Percentiles rank a stretch among this genome's conserved stretches.
phyloP scores from a whole-genome alignment of 2,888 invertebrate genomes.

The Pristionchus entomophagus region DNA sequence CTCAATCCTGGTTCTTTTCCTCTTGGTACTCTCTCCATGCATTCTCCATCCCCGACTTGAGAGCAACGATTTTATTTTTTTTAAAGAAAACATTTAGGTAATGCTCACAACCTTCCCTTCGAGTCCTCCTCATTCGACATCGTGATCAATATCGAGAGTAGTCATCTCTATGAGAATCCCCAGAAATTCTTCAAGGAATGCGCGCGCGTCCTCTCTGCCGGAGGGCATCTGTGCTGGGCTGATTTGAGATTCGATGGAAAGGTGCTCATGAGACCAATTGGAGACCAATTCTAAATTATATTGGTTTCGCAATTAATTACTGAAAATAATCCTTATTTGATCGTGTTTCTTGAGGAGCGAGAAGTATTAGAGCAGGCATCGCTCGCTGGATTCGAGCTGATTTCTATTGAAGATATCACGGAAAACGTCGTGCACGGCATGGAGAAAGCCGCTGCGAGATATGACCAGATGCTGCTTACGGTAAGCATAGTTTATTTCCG shows the following conservation, averaged over 20 bases:
- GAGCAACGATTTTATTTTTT: no score
- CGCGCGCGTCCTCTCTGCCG: conserved; percentile 50
- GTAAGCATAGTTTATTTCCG: conserved; percentile 41
- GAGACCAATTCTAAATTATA: neutral
- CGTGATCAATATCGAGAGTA: conserved; percentile 60
- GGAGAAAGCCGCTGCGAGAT: conserved; percentile 52
- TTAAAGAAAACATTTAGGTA: no score
- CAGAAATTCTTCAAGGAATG: conserved; percentile 53
- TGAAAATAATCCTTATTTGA: no score
- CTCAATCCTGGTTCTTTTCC: no score
- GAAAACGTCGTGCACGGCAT: conserved; percentile 54
- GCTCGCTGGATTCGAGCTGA: conserved; percentile 46
- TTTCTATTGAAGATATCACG: conserved; percentile 54
- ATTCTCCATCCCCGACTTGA: no score
- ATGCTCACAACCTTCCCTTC: conserved; percentile 57
- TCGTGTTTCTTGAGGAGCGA: conserved; percentile 28
- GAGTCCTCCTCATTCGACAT: conserved; percentile 53
- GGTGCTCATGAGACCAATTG: conserved; percentile 38
- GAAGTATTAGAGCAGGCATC: conserved; percentile 14
- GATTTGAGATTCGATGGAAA: conserved; percentile 53
- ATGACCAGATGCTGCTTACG: conserved; percentile 54
- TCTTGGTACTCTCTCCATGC: no score
- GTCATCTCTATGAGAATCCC: conserved; percentile 56
- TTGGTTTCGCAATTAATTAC: no score
- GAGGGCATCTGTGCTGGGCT: conserved; percentile 59